phyloP scores from a whole-genome alignment of 1,140 invertebrate species.

The Neuroterus valhalla region DNA sequence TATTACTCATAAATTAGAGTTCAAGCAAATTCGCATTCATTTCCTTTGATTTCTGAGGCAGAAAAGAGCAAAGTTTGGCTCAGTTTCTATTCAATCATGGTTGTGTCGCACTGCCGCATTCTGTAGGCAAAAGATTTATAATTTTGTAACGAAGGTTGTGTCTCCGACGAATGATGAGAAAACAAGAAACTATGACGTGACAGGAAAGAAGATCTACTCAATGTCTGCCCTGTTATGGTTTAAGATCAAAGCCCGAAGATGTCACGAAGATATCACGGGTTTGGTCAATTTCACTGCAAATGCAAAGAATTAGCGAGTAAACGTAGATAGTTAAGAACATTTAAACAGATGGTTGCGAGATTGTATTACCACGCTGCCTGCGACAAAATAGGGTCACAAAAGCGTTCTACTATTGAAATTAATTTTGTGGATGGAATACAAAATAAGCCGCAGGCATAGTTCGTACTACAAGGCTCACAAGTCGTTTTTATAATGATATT shows the following conservation, averaged over 20 bases:
- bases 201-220: not conserved
- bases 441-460: conserved; percentile 42
- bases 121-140: conserved; percentile 63
- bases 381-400: not conserved
- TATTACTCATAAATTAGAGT: not conserved
- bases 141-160: conserved; percentile 74
- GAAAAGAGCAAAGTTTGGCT: not conserved
- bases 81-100: conserved; percentile 6
- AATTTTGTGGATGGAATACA: not conserved
- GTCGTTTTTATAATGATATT: conserved; percentile 71
- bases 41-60: conserved; percentile 8
- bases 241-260: not conserved
- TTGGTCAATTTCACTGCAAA: not conserved
- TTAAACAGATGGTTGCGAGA: conserved; percentile 70
- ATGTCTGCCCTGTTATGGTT: conserved; percentile 10
- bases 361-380: conserved; percentile 45
- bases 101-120: conserved; percentile 48
- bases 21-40: not conserved
- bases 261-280: conserved; percentile 4
- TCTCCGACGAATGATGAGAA: conserved; percentile 58
- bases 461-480: conserved; percentile 65
- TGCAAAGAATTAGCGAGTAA: conserved; percentile 59
- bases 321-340: conserved; percentile 64
- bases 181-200: conserved; percentile 5
- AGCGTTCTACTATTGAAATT: not conserved